Evolutionary conservation across 2,888 invertebrate species (phyloP).

Genomic region (Bembecia ichneumoniformis): DNA sequence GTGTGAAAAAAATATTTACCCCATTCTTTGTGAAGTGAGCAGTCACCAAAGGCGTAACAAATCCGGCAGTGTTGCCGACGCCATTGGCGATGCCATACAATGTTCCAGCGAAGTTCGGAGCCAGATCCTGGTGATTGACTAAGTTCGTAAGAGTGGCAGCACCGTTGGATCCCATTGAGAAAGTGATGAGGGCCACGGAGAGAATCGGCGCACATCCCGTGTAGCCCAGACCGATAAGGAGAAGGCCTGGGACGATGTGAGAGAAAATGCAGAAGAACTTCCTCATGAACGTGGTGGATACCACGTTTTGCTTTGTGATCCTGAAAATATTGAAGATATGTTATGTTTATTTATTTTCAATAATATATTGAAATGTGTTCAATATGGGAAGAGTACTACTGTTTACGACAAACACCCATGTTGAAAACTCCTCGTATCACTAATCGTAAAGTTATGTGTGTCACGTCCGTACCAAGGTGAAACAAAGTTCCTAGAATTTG

Average conservation of each 20-base stretch:
- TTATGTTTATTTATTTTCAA: neutral
- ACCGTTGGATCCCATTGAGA: constrained; percentile 78
- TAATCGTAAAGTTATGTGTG: too few relatives aligned
- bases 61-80: constrained; percentile 79
- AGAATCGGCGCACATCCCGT: constrained; percentile 75
- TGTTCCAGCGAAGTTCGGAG: constrained; percentile 84
- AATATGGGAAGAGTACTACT: too few relatives aligned
- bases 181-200: constrained; percentile 76
- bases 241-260: constrained; percentile 66
- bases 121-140: constrained; percentile 80
- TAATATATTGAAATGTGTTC: too few relatives aligned
- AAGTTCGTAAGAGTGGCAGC: constrained; percentile 75
- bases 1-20: constrained; percentile 36
- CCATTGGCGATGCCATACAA: constrained; percentile 84
- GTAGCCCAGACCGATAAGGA: constrained; percentile 70
- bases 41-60: constrained; percentile 80
- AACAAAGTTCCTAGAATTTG: too few relatives aligned
- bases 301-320: constrained; percentile 61
- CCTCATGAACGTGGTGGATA: constrained; percentile 70
- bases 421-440: too few relatives aligned
- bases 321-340: constrained; percentile 19
- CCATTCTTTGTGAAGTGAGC: constrained; percentile 74
- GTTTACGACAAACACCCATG: too few relatives aligned
- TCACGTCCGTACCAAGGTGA: too few relatives aligned
- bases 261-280: constrained; percentile 78